These are phyloP conservation scores for Glyptemys insculpta DNA, from an alignment of 2,797 vertebrate species.

Conservation along the genomic window DNA sequence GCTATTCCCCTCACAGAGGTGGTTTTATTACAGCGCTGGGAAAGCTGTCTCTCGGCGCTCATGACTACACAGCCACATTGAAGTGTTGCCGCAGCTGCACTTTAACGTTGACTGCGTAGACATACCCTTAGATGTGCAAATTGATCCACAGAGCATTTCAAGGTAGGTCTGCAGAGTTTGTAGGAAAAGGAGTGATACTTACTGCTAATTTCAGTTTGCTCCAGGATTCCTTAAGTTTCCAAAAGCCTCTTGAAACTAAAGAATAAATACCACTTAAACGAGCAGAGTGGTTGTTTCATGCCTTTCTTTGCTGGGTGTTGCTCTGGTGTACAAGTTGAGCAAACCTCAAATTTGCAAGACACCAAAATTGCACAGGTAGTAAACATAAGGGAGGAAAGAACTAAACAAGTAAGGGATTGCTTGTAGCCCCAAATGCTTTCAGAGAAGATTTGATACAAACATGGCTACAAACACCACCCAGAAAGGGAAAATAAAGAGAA, in stretches of 20 bases:
- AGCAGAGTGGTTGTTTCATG: background rate
- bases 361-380: background rate
- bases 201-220: background rate
- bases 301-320: background rate
- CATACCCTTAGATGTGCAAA: background rate
- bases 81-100: too few species aligned
- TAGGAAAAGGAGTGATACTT: background rate
- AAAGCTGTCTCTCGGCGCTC: too few species aligned
- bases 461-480: background rate
- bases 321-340: background rate
- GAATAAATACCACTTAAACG: background rate
- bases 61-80: too few species aligned
- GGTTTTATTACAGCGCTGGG: too few species aligned
- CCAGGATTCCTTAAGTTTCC: background rate
- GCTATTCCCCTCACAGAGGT: too few species aligned
- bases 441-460: background rate
- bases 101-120: too few species aligned
- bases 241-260: background rate
- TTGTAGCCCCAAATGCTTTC: background rate
- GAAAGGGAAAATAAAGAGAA: background rate
- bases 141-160: background rate
- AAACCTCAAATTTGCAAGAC: background rate
- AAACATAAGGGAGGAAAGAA: background rate
- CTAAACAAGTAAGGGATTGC: background rate
- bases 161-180: background rate